Evolutionary conservation across 1,140 invertebrate genomes (phyloP), one percentile per base, ranked within the genome.

Genomic region (Ceratosolen solmsi): DNA sequence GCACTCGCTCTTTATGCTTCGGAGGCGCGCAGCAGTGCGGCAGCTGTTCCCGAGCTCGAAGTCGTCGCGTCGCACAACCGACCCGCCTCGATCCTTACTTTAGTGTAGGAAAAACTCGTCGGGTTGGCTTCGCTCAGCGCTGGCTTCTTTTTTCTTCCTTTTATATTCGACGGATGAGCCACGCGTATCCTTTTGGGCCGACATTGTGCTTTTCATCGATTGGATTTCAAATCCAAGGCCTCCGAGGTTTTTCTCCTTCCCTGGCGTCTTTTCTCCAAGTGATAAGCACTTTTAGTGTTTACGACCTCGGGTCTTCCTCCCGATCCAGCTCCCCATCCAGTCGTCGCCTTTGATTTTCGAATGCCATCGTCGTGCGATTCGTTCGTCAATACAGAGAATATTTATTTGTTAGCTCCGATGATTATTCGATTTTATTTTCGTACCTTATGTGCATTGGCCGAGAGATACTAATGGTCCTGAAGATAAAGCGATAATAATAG

Each of bases 31-130:
- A 22, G 51, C 51, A 54, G 20, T 15, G 51, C 9, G 20, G 51
- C 51, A 54, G 51, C 51, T 54, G 51, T 15, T 54, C 20, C 41
- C 41, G 41, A 46, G 41, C 41, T 13, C 5, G 13, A 2, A 9
- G 25, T 30, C 74, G 54, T 30, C 11, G 13, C 2, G 2, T 60
- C 11, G 1, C 58, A 60, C 25, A n/a, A n/a, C n/a, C n/a, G n/a
- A n/a, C n/a, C 25, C n/a, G 58, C 7, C 25, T 30, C 20, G 13
- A 22, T 27, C 20, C 20, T n/a, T 46, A 15, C 41, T 49, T 49
- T 41, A 20, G 41, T 15, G 49, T n/a, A 56, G 72, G 72, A 74
- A 74, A 74, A 56, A 74, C 72, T 74, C 51, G 51, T 38, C 30
- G 11, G 15, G 2, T n/a, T 0, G 41, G 41, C 5, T 25, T 3